These are phyloP conservation scores for Tragelaphus eurycerus DNA, from an alignment of 2,797 vertebrate species.

Conservation along the genomic window DNA sequence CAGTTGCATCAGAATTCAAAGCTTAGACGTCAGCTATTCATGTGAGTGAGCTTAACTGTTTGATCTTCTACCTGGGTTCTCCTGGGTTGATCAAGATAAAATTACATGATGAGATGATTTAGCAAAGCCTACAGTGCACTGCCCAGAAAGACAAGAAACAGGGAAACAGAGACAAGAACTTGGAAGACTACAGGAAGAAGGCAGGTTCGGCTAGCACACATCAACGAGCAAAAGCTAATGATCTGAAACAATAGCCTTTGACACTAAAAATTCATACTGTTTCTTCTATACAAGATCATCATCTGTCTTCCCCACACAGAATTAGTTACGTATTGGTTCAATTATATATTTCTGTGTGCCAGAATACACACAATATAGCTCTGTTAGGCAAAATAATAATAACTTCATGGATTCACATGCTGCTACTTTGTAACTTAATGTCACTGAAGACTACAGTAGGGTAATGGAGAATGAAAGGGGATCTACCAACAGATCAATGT, in stretches of 20 bases:
- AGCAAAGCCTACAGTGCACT: background rate
- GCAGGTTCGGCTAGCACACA: background rate
- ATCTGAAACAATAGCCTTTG: background rate
- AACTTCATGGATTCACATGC: background rate
- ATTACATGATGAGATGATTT: background rate
- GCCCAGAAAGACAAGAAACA: background rate
- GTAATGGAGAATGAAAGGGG: background rate
- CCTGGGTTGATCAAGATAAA: background rate
- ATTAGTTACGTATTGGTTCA: background rate
- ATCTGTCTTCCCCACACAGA: background rate
- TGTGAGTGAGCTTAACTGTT: background rate
- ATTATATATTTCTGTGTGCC: background rate
- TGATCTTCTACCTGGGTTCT: background rate
- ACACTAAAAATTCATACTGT: background rate
- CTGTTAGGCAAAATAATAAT: background rate
- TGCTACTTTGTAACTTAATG: background rate
- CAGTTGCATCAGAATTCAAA: background rate
- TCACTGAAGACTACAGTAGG: background rate
- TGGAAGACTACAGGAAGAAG: background rate
- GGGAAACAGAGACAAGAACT: background rate
- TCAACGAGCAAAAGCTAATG: background rate
- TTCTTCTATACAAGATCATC: slow-evolving; percentile 19
- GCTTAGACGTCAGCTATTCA: background rate
- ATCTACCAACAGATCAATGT: background rate
- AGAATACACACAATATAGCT: background rate